A percentile compares a stretch with the other conserved stretches of the same genome.
phyloP scores from a whole-genome alignment of 1,140 invertebrate species.

The Oppia nitens region DNA sequence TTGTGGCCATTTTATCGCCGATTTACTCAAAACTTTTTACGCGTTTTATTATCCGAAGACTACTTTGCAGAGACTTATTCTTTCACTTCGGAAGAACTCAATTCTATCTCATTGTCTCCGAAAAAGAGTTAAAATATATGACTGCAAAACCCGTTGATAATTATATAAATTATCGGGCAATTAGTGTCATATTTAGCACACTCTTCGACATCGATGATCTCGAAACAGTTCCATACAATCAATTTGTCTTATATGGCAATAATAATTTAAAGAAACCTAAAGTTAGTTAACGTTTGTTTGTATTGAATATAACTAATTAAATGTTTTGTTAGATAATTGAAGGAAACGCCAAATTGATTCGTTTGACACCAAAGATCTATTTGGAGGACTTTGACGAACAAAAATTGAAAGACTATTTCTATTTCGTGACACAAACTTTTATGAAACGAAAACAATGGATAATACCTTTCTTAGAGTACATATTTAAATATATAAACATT shows the following conservation, averaged over 20 bases:
- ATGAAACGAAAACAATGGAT: neutral
- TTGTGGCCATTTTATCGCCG: neutral
- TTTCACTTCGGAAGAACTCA: neutral
- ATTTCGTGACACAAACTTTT: neutral
- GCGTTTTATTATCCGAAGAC: neutral
- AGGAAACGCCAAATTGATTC: neutral
- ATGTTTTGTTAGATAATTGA: neutral
- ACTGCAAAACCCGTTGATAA: neutral
- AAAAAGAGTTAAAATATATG: neutral
- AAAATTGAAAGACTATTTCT: neutral
- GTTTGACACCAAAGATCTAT: neutral
- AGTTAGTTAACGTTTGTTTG: neutral
- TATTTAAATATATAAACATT: too few species aligned
- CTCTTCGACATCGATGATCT: neutral
- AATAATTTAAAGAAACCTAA: neutral
- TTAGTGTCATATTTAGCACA: neutral
- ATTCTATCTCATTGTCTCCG: neutral
- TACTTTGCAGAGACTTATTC: neutral
- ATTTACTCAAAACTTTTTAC: neutral
- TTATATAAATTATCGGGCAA: neutral
- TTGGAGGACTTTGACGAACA: neutral
- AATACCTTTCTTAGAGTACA: neutral
- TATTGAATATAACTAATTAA: neutral
- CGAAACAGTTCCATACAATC: neutral
- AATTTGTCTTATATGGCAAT: neutral